Evolutionary conservation across 2,797 vertebrate genomes (phyloP).

Genomic region (Brachyalestes nurse): DNA sequence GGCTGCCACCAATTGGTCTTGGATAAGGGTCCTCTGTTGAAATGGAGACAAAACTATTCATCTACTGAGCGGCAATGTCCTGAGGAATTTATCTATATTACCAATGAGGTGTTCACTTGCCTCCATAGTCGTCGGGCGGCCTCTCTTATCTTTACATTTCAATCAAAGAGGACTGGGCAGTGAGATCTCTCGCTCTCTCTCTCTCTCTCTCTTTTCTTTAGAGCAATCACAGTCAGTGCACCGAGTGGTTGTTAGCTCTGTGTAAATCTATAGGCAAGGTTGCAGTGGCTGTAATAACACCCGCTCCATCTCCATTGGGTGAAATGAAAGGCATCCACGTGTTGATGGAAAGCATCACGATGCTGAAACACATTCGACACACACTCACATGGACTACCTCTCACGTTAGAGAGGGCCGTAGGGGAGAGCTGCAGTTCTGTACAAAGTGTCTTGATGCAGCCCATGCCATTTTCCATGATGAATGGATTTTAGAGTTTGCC

Average conservation of each 20-base stretch:
- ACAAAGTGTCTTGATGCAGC: too few species aligned
- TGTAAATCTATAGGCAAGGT: constrained; percentile 31
- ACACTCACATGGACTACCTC: background rate
- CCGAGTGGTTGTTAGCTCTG: constrained; percentile 14
- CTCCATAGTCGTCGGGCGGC: background rate
- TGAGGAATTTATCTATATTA: constrained; percentile 42
- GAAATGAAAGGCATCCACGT: background rate
- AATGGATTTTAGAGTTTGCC: background rate
- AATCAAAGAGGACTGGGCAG: constrained; percentile 23
- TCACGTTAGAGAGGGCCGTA: background rate
- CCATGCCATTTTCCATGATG: background rate
- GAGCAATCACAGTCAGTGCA: constrained; percentile 10
- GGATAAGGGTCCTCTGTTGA: constrained; percentile 15
- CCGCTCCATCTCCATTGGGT: background rate
- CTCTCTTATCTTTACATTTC: constrained; percentile 25
- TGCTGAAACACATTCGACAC: background rate
- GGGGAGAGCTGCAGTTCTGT: background rate
- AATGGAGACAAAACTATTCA: constrained; percentile 32
- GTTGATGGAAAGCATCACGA: background rate
- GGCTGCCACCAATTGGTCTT: constrained; percentile 6
- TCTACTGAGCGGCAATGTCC: background rate
- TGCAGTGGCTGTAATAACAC: background rate
- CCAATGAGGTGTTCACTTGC: constrained; percentile 22
- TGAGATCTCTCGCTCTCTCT: constrained; percentile 16
- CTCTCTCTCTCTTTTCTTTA: constrained; percentile 14